Evolutionary conservation across 2,113 vertebrate species (phyloP).

Genomic region (Actenoides lindsayi): DNA sequence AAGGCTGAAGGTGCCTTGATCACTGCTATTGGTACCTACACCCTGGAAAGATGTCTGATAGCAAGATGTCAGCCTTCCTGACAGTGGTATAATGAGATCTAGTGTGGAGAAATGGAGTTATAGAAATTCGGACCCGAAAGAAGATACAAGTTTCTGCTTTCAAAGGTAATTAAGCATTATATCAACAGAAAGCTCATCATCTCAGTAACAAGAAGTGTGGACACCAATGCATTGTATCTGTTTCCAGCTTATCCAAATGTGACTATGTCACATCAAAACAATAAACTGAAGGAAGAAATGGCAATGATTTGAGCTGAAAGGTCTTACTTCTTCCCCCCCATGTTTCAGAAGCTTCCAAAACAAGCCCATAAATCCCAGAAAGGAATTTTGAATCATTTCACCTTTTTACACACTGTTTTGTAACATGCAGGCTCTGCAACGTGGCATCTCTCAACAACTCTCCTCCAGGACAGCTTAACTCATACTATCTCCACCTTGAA

Average conservation of each 20-base stretch:
- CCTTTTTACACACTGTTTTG: background rate
- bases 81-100: conserved; percentile 49
- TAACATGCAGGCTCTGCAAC: background rate
- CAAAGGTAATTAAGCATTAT: conserved; percentile 35
- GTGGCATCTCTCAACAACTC: background rate
- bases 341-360: background rate
- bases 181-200: conserved; percentile 13
- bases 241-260: background rate
- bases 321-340: background rate
- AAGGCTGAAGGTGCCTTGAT: conserved; percentile 53
- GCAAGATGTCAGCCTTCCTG: conserved; percentile 42
- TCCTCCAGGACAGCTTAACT: background rate
- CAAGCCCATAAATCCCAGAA: background rate
- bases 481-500: background rate
- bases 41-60: conserved; percentile 35
- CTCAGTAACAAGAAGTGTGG: background rate
- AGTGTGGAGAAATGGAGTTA: background rate
- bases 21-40: conserved; percentile 39
- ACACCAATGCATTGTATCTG: background rate
- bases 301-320: background rate
- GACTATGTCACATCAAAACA: background rate
- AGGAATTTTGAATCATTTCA: background rate
- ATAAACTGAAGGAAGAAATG: background rate
- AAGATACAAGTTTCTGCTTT: conserved; percentile 3
- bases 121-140: background rate